A percentile compares a stretch with the other conserved stretches of the same genome.
Evolutionary conservation across 2,113 vertebrate species (phyloP).

Genomic region (Anguilla japonica): DNA sequence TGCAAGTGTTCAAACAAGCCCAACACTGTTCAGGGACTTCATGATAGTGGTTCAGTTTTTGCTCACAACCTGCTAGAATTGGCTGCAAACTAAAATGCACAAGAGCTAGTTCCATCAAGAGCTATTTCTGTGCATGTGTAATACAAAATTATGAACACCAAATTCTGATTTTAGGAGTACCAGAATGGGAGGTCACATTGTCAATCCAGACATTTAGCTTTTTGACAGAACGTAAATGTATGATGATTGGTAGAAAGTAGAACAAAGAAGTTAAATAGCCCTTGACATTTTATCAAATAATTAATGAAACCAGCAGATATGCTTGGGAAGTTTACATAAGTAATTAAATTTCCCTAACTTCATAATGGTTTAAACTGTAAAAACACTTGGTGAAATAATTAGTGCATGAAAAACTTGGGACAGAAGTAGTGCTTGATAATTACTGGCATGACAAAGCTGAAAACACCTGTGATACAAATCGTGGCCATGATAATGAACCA

Average conservation of each 20-base stretch:
- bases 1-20: too few species aligned
- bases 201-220: background rate
- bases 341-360: constrained; percentile 50
- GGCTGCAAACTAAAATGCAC: too few species aligned
- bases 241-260: background rate
- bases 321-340: constrained; percentile 34
- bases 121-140: too few species aligned
- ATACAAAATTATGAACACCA: background rate
- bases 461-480: background rate
- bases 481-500: background rate
- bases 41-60: too few species aligned
- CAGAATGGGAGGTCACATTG: background rate
- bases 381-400: constrained; percentile 47
- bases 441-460: constrained; percentile 8
- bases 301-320: constrained; percentile 30
- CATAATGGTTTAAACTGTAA: constrained; percentile 52
- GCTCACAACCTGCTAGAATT: too few species aligned
- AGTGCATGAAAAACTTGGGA: constrained; percentile 33
- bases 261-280: background rate
- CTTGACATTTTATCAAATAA: constrained; percentile 33
- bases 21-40: too few species aligned
- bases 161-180: background rate
- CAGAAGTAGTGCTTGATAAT: background rate
- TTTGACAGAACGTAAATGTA: background rate
- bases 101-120: too few species aligned